Evolutionary conservation across 2,797 vertebrate genomes (phyloP).

Genomic region (Discoglossus pictus): DNA sequence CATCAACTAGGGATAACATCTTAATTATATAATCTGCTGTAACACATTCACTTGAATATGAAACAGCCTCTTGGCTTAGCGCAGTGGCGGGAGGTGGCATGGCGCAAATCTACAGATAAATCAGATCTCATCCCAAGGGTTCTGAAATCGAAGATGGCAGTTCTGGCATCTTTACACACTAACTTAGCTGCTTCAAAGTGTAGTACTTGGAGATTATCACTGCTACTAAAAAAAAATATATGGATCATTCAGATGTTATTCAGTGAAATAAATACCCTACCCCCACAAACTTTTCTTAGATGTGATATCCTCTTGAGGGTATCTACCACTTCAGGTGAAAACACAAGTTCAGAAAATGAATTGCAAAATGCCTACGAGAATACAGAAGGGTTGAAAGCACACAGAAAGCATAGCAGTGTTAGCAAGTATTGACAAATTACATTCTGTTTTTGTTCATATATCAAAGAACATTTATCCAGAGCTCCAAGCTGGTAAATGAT

Average conservation of each 20-base stretch:
- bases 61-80: neutral
- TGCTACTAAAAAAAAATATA: neutral
- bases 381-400: conserved; percentile 39
- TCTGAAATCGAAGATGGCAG: neutral
- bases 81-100: neutral
- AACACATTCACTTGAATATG: neutral
- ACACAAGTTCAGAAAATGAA: conserved; percentile 31
- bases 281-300: too few species aligned
- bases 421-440: conserved; percentile 38
- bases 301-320: neutral
- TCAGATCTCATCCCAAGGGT: neutral
- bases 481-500: too few species aligned
- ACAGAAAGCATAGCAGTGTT: conserved; percentile 36
- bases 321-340: conserved; percentile 8
- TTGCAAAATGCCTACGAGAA: conserved; percentile 21
- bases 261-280: too few species aligned
- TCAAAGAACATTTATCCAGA: too few species aligned
- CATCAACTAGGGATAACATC: too few species aligned
- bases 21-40: too few species aligned
- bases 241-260: neutral
- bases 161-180: neutral
- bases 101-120: neutral
- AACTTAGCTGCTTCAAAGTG: neutral
- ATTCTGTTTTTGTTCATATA: conserved; percentile 30
- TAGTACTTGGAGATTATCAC: neutral